Evolutionary conservation across 2,797 vertebrate species (phyloP), one percentile per base, ranked within the genome.

Genomic region (Tragopan temminckii): DNA sequence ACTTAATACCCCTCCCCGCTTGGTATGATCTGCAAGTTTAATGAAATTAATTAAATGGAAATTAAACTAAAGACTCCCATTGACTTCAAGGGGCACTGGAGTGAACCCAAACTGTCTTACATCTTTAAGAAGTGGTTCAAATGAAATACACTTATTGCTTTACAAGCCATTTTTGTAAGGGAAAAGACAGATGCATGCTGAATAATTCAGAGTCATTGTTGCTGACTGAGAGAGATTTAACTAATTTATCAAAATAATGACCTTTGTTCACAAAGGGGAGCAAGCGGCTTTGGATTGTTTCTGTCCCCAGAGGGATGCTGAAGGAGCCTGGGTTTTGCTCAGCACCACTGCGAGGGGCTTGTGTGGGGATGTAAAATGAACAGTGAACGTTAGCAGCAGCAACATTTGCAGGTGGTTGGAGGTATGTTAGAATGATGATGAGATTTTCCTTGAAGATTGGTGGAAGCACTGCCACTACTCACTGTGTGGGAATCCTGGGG

Each of bases 41-140:
- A 96, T 96, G 89, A 88, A 94, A 96, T 95, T 96, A 96, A 96
- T 95, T 96, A 94, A 89, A 93, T 85, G 82, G 92, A 95, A 95
- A 95, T 96, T 93, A 96, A 96, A 93, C 92, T 8, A 91, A 95
- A 92, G 79, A 70, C 86, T 95, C 16, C 4, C 88, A 77, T 90
- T 95, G 91, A 94, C 93, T 95, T 93, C 90, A 84, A 82, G 88
- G 91, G 91, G 77, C 91, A 68, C 1, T 94, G 89, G 76, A 84
- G 66, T 94, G 36, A 89, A 74, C 83, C 61, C 79, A 89, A 19
- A 36, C 84, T 93, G 92, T 64, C 87, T 93, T 64, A 58, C 52
- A 38, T 81, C 89, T 94, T 76, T 75, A 80, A 90, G 59, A 93
- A 89, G 79, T n/a, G 62, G 58, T 64, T 85, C 77, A 55, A 81